phyloP scores from a whole-genome alignment of 2,113 vertebrate genomes.

The Callionymus lyra region DNA sequence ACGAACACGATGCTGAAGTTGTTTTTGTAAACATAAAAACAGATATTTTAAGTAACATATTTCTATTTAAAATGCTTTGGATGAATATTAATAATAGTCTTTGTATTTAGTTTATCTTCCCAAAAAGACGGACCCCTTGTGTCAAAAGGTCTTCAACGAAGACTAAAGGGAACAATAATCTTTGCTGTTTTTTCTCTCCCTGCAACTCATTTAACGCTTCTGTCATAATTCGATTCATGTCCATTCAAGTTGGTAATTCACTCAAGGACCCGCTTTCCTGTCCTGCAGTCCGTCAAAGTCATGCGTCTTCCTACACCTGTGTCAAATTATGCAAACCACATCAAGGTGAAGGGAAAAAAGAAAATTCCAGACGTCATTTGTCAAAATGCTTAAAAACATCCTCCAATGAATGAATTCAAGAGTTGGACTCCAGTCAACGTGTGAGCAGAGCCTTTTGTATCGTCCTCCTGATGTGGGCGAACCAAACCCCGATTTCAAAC shows the following conservation, averaged over 20 bases:
- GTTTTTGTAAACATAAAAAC: too few species aligned
- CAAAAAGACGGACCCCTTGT: too few species aligned
- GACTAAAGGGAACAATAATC: conserved; percentile 21
- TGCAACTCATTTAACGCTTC: conserved; percentile 9
- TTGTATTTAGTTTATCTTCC: too few species aligned
- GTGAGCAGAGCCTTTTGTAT: conserved; percentile 1
- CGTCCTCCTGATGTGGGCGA: too few species aligned
- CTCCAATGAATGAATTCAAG: conserved; percentile 4
- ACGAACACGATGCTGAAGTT: too few species aligned
- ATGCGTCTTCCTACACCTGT: conserved; percentile 13
- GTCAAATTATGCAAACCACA: conserved; percentile 10
- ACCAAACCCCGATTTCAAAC: too few species aligned
- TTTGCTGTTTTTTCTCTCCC: conserved; percentile 18
- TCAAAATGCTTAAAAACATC: conserved; percentile 16
- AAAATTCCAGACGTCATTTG: conserved; percentile 39
- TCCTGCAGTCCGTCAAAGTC: conserved; percentile 1
- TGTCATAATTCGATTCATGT: conserved; percentile 9
- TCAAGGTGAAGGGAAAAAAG: conserved; percentile 18
- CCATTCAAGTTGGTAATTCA: conserved; percentile 8
- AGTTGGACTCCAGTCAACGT: conserved; percentile 18
- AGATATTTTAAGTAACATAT: too few species aligned
- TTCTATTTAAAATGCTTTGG: too few species aligned
- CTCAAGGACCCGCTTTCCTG: conserved; percentile 4
- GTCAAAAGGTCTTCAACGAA: background rate
- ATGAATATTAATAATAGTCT: too few species aligned